Percentiles rank a stretch among this genome's conserved stretches.
phyloP scores from a whole-genome alignment of 2,113 vertebrate species.

The Odontesthes bonariensis region DNA sequence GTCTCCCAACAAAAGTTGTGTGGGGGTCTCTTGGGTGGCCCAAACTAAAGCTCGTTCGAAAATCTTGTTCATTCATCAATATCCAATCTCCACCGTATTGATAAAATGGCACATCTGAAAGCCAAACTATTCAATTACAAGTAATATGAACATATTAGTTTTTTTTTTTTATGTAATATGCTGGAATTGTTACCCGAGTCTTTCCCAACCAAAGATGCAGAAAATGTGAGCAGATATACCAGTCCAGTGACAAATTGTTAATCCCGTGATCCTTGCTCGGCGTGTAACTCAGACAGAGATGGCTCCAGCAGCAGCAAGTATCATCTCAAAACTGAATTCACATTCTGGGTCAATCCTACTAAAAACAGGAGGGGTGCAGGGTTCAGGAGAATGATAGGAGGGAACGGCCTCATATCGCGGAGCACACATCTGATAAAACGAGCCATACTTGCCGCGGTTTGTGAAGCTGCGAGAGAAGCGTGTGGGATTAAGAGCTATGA shows the following conservation, averaged over 20 bases:
- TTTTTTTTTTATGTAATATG: background rate
- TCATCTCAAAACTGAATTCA: conserved; percentile 24
- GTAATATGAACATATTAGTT: background rate
- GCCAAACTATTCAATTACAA: background rate
- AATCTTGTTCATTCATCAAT: no score
- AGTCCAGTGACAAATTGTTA: conserved; percentile 10
- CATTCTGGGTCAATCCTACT: conserved; percentile 52
- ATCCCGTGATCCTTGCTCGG: conserved; percentile 55
- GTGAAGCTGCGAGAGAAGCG: conserved; percentile 60
- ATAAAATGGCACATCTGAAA: no score
- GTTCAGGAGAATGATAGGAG: conserved; percentile 24
- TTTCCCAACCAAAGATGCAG: conserved; percentile 2
- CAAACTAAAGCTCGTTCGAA: no score
- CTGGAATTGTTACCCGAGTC: background rate
- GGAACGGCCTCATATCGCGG: conserved; percentile 1
- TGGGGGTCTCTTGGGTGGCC: background rate
- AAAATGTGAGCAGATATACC: conserved; percentile 79
- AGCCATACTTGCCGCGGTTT: conserved; percentile 43
- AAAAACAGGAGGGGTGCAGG: conserved; percentile 35
- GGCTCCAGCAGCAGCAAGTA: conserved; percentile 10
- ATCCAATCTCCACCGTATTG: background rate
- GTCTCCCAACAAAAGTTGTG: no score
- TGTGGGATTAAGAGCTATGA: conserved; percentile 81
- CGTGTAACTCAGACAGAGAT: conserved; percentile 4
- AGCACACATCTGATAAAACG: conserved; percentile 54